Evolutionary conservation across 2,888 invertebrate genomes (phyloP), one percentile per base, ranked within the genome.

Genomic region (Leucophenga montana): DNA sequence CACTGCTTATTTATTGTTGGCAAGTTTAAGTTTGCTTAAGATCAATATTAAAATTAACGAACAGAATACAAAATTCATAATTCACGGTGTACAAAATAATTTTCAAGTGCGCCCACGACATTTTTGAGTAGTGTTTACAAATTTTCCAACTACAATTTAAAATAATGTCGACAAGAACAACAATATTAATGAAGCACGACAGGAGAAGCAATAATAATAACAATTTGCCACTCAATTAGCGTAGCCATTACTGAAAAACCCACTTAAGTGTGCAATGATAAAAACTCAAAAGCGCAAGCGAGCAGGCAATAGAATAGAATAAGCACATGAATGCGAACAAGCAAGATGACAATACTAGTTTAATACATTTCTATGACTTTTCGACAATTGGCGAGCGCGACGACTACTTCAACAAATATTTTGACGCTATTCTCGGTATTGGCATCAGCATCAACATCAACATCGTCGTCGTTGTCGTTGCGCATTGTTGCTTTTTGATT

Each of bases 161-260:
- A 50, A 50, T 46, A 22, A 67, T n/a, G 33, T 0, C 50, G 61
- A 13, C 61, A 46, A 68, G 54, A 74, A 74, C 67, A 74, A 64
- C 48, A 50, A 50, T 18, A 31, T n/a, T 3, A 57, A 57, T 13
- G 31, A 18, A 57, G 27, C 11, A 11, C 8, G 39, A 56, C 27
- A 27, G 4, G 39, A 39, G 39, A 61, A 70, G 73, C 79, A 81
- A 83, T 83, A 83, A 81, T 79, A 81, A 80, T 80, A 80, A 81
- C 83, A 81, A 80, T 82, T 79, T 82, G 75, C 78, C 82, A 83
- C 82, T 83, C 77, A 83, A 82, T 78, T 83, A 81, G 82, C 77
- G 80, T 75, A 73, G 75, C 79, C 81, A 83, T 83, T 81, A 79
- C 79, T 79, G 75, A 78, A 81, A 82, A 83, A 82, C 77, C 77